Percentiles rank a stretch among this genome's conserved stretches.
These are phyloP conservation scores for Tamandua tetradactyla DNA, from an alignment of 2,797 vertebrate species.

Conservation along the genomic window DNA sequence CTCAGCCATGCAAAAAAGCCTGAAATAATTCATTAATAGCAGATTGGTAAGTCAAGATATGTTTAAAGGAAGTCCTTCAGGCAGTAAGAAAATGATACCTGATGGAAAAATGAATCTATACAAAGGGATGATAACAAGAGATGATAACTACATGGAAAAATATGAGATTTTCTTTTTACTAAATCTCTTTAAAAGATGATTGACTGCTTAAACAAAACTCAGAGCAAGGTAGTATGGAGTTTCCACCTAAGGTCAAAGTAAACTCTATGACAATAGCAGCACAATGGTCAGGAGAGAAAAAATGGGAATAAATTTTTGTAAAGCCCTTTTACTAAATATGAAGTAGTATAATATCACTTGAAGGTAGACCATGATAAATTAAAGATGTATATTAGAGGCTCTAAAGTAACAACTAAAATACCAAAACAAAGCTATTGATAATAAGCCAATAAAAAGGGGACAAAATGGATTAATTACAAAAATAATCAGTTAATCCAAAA, in stretches of 20 bases:
- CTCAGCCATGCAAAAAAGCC: neutral
- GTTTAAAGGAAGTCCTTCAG: neutral
- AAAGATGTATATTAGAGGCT: neutral
- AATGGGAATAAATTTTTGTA: neutral
- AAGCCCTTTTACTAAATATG: neutral
- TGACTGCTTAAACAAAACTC: neutral
- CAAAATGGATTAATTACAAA: neutral
- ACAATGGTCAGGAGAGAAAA: neutral
- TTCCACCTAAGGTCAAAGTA: neutral
- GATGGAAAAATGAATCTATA: neutral
- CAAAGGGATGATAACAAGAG: neutral
- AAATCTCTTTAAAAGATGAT: neutral
- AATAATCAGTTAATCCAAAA: neutral
- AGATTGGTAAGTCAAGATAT: neutral
- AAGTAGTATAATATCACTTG: neutral
- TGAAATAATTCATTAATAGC: neutral
- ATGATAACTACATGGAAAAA: neutral
- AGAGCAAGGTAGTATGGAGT: neutral
- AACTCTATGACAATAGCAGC: neutral
- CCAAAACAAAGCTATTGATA: neutral
- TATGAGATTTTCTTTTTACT: neutral
- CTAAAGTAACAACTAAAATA: neutral
- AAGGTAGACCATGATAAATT: neutral
- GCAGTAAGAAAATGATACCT: neutral
- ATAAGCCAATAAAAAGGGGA: neutral